Conservation (phyloP, 2,797 vertebrate genomes). For the Thripadectes ignobilis region DNA sequence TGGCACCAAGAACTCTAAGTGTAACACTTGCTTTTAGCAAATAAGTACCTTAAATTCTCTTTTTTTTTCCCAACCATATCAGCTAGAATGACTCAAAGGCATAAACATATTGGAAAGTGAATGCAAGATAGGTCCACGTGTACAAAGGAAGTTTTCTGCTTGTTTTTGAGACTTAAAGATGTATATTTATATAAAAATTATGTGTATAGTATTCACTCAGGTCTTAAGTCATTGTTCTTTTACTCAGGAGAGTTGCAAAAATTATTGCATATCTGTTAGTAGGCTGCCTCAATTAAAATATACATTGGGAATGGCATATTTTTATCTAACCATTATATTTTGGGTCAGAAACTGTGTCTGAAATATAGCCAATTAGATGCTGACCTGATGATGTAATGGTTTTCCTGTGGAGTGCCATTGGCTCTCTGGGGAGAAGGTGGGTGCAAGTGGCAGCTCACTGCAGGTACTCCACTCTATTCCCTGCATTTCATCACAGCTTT, state of each 20-base stretch:
- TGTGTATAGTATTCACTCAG: neutral
- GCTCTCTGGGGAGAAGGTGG: neutral
- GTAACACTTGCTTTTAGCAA: neutral
- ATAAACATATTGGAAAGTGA: neutral
- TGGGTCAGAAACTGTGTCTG: neutral
- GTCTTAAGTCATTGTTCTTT: neutral
- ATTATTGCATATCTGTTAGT: neutral
- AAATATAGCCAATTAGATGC: neutral
- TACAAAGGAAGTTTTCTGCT: neutral
- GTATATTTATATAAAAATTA: neutral
- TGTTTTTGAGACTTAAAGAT: neutral
- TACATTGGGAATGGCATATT: neutral
- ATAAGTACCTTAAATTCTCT: neutral
- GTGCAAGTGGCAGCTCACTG: neutral
- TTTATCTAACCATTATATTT: neutral
- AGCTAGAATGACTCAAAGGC: neutral
- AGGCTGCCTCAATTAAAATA: neutral
- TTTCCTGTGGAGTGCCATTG: neutral
- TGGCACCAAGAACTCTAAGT: neutral
- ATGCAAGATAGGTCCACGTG: neutral
- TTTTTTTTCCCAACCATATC: neutral
- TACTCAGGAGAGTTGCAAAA: neutral
- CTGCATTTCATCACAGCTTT: neutral
- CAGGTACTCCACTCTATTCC: neutral
- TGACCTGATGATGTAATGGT: neutral